Percentiles rank a stretch among this genome's conserved stretches.
phyloP scores from a whole-genome alignment of 2,888 invertebrate species.

The Melitaea athalia region DNA sequence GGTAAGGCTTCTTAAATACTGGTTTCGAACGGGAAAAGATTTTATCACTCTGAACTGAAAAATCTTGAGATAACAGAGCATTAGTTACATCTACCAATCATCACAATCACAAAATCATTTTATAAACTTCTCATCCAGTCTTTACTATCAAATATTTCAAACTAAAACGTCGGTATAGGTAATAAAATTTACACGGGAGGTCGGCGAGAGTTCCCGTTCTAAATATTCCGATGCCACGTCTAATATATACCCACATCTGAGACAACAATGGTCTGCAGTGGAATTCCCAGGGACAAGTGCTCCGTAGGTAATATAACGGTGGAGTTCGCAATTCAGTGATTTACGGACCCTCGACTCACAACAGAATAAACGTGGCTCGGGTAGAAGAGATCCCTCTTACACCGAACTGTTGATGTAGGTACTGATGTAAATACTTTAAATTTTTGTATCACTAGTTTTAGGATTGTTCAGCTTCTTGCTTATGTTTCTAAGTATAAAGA shows the following conservation, averaged over 20 bases:
- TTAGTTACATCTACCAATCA: too few relatives aligned
- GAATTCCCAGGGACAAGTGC: constrained; percentile 75
- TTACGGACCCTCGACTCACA: constrained; percentile 65
- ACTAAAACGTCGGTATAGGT: not conserved
- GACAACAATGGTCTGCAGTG: constrained; percentile 54
- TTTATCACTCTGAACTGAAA: too few relatives aligned
- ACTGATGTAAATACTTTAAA: constrained; percentile 23
- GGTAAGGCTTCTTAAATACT: too few relatives aligned
- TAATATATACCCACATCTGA: constrained; percentile 13
- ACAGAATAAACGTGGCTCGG: constrained; percentile 66
- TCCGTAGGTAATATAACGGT: constrained; percentile 65
- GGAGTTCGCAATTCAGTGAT: constrained; percentile 74
- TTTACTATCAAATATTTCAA: not conserved
- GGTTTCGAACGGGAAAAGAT: too few relatives aligned
- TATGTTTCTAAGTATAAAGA: too few relatives aligned
- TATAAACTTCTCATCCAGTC: not conserved
- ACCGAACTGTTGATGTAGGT: constrained; percentile 44
- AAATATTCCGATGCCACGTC: constrained; percentile 11
- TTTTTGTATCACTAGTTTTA: constrained; percentile 1
- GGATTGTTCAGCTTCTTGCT: too few relatives aligned
- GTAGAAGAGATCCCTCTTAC: constrained; percentile 48
- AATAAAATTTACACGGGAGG: constrained; percentile 7
- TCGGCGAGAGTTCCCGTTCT: constrained; percentile 2
- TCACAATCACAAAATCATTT: not conserved
- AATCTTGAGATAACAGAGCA: too few relatives aligned